These are phyloP conservation scores for Spodoptera frugiperda DNA, from an alignment of 1,140 invertebrate genomes.

Conservation along the genomic window DNA sequence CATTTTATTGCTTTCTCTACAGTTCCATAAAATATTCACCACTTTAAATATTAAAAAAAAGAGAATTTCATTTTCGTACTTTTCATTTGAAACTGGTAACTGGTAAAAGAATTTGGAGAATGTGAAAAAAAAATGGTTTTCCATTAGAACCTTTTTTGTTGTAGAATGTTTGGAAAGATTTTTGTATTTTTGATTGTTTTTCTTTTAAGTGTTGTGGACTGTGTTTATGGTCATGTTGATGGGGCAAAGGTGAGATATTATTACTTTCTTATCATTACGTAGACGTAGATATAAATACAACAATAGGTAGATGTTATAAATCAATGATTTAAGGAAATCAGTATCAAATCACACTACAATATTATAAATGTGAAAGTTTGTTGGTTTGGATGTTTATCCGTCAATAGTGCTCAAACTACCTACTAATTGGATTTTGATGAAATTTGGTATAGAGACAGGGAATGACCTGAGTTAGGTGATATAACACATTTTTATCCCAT, in stretches of 20 bases:
- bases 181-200: not conserved
- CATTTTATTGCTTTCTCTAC: constrained; percentile 25
- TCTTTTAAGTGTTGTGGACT: constrained; percentile 2
- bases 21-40: constrained; percentile 19
- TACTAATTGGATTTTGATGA: too few species aligned
- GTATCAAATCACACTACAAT: too few species aligned
- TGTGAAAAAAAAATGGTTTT: constrained; percentile 35
- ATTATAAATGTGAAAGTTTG: too few species aligned
- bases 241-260: constrained; percentile 65
- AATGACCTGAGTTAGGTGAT: too few species aligned
- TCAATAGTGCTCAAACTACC: too few species aligned
- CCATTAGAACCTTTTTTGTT: not conserved
- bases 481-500: too few species aligned
- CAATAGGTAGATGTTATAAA: too few species aligned
- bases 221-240: constrained; percentile 59
- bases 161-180: constrained; percentile 22
- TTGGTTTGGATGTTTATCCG: too few species aligned
- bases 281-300: too few species aligned
- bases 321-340: too few species aligned
- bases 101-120: not conserved
- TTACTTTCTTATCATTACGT: too few species aligned
- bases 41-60: not conserved
- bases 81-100: not conserved
- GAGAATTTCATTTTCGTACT: constrained; percentile 8
- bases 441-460: too few species aligned